phyloP scores from a whole-genome alignment of 2,113 vertebrate species.

The Aptenodytes forsteri region DNA sequence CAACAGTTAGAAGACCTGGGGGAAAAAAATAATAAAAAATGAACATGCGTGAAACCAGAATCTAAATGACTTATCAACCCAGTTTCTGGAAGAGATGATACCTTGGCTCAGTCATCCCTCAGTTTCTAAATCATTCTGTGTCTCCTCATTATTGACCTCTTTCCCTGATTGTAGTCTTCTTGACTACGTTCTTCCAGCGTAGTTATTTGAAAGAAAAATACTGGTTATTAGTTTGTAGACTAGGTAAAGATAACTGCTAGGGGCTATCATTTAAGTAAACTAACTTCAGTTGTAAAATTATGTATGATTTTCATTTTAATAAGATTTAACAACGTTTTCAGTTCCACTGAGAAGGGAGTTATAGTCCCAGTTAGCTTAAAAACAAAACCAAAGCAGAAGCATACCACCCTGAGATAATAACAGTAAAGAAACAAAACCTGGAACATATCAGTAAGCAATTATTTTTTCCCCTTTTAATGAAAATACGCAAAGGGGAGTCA shows the following conservation, averaged over 20 bases:
- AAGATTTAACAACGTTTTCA: not conserved
- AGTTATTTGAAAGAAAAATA: not conserved
- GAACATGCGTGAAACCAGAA: not conserved
- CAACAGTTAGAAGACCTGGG: not conserved
- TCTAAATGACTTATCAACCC: not conserved
- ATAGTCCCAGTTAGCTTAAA: not conserved
- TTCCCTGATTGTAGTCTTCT: not conserved
- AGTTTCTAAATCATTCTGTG: not conserved
- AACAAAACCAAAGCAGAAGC: not conserved
- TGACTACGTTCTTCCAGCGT: rapidly evolving
- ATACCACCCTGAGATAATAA: not conserved
- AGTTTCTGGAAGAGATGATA: not conserved
- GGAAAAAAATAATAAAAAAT: not conserved
- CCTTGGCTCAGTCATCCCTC: not conserved
- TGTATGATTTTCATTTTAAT: not conserved
- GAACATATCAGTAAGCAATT: not conserved
- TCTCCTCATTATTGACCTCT: not conserved
- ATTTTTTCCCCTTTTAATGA: not conserved
- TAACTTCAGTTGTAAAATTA: not conserved
- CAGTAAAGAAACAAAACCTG: not conserved
- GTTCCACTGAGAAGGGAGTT: not conserved
- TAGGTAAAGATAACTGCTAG: not conserved
- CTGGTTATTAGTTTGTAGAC: not conserved
- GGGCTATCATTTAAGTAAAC: not conserved
- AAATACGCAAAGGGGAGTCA: not conserved